Evolutionary conservation across 2,797 vertebrate species (phyloP).

Genomic region (Benthosema pterotum): DNA sequence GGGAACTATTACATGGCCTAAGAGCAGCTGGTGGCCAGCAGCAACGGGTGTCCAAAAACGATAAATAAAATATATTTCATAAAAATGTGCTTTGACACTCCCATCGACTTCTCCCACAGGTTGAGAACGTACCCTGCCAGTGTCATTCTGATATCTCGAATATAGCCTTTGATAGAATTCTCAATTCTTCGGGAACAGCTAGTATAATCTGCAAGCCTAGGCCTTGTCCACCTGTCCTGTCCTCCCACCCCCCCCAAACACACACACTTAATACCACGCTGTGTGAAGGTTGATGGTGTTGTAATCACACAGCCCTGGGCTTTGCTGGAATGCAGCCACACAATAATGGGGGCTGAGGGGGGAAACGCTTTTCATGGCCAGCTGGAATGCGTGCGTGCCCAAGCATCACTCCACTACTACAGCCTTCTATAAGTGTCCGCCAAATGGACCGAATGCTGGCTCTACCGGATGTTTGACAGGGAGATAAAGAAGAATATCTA

Average conservation of each 20-base stretch:
- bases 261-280: conserved; percentile 46
- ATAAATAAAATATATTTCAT: too few species aligned
- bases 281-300: conserved; percentile 52
- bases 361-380: conserved; percentile 38
- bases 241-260: background rate
- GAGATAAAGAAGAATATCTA: too few species aligned
- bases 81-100: too few species aligned
- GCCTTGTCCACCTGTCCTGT: conserved; percentile 34
- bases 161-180: background rate
- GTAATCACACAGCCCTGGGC: conserved; percentile 56
- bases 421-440: background rate
- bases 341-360: conserved; percentile 48
- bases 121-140: too few species aligned
- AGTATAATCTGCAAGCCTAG: conserved; percentile 22
- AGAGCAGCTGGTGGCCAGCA: too few species aligned
- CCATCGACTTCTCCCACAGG: too few species aligned
- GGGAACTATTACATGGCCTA: too few species aligned
- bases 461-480: too few species aligned
- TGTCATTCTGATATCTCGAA: conserved; percentile 1
- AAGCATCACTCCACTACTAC: conserved; percentile 33
- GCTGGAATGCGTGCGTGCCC: conserved; percentile 62
- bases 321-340: conserved; percentile 51
- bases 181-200: conserved; percentile 6
- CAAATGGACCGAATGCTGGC: background rate
- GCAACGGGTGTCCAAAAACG: too few species aligned